Evolutionary conservation across 2,888 invertebrate genomes (phyloP).

Genomic region (Drosophila borealis): DNA sequence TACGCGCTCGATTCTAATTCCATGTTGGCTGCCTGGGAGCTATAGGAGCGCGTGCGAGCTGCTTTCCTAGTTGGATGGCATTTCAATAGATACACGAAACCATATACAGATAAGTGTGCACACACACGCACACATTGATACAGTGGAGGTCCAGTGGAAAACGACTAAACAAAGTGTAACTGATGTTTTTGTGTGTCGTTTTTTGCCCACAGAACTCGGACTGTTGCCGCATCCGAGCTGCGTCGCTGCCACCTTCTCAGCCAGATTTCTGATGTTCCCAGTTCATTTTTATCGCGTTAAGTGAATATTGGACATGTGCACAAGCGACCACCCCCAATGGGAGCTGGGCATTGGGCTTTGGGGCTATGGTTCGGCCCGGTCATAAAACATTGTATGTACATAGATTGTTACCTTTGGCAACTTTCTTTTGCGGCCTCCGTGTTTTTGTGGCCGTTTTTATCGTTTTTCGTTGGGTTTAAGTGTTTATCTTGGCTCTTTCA

Average conservation of each 20-base stretch:
- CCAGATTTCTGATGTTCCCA: constrained; percentile 76
- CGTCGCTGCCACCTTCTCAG: constrained; percentile 30
- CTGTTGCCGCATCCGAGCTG: constrained; percentile 39
- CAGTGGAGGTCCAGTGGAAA: constrained; percentile 47
- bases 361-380: constrained; percentile 27
- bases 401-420: constrained; percentile 73
- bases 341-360: no score
- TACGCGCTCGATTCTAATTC: constrained; percentile 22
- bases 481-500: constrained; percentile 78
- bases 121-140: constrained; percentile 24
- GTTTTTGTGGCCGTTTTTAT: constrained; percentile 63
- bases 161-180: constrained; percentile 74
- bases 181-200: constrained; percentile 73
- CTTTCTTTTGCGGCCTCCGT: constrained; percentile 60
- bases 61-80: constrained; percentile 26
- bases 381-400: constrained; percentile 65
- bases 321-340: not conserved
- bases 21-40: constrained; percentile 6
- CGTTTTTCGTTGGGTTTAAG: constrained; percentile 75
- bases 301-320: constrained; percentile 80
- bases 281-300: constrained; percentile 80
- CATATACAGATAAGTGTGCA: not conserved
- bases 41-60: constrained; percentile 33
- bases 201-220: constrained; percentile 54
- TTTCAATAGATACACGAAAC: constrained; percentile 61